Base-by-base conservation (phyloP, 2,888 invertebrate genomes). In the Tenthredo amoena region DNA sequence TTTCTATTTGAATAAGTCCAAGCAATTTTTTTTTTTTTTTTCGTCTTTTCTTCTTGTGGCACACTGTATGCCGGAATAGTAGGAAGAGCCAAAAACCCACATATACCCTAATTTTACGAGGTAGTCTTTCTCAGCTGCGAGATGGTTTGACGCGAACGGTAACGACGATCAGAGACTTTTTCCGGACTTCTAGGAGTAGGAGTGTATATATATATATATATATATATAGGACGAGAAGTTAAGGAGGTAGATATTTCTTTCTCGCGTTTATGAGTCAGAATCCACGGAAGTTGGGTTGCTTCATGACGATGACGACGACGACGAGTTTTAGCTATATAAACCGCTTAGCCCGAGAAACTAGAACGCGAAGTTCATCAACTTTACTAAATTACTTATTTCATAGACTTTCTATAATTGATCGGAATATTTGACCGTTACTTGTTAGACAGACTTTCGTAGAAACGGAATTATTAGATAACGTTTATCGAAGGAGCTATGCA, bases 261-360 rank as follows among this genome's bases (percentile, higher is more conserved):
- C 12, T 68, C 26, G 31, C 68, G 34, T 68, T 68, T 34, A 68
- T 68, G 68, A 68, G 34, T 68, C 68, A 68, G 68, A 68, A 9
- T 68, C 68, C 18, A 21, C 68, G 68, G 68, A 68, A 68, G 68
- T 68, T 31, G 50, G 18, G 34, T 68, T 31, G 31, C 31, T 34
- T 31, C 31, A 68, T 12, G 68, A 68, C 68, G 31, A 68, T 18
- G 68, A 68, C 68, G 68, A 26, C 26, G 21, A 9, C 31, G 62
- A 26, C 26, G 26, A 62, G 3, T 62, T 21, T 4, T 68, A 26
- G 21, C 31, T 68, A 15, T 12, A 26, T 68, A 31, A 68, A 12
- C 12, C 6, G 26, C 26, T 15, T 62, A 21, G 21, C 21, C 21
- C 10, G 26, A 21, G 26, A 21, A 62, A 62, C 26, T 62, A 2